Evolutionary conservation across 1,140 invertebrate species (phyloP), one percentile per base, ranked within the genome.

Genomic region (Ceratina calcarata): DNA sequence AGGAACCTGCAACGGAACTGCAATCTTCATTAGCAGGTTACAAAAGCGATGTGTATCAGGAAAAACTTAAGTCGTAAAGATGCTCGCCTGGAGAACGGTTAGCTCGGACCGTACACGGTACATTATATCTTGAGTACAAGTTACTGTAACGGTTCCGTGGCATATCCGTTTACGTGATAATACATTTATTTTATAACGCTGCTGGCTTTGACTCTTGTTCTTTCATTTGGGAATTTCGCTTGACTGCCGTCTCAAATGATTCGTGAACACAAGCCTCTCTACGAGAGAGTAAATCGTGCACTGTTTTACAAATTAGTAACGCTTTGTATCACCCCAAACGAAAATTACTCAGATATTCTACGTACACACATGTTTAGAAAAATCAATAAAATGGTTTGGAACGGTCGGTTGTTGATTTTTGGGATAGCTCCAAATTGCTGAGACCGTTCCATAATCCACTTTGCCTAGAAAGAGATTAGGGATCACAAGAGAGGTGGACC

Each of bases 131-230:
- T 60, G 57, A n/a, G 58, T 76, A 65, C 72, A 61, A 78, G 83
- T 85, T 83, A 82, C 78, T 57, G 72, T 88, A 88, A 87, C 85
- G 86, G 82, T 87, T 84, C 68, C 62, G 82, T 69, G 74, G 81
- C 73, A 66, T 87, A 87, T 89, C 85, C 88, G 86, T 86, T 88
- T 85, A 83, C 82, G 81, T 78, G 81, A 85, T 85, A 85, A 85
- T 77, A 85, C 71, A 22, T 64, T 84, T 68, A 75, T 81, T 85
- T 85, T 76, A 81, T 66, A 81, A 69, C 68, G 64, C 45, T 58
- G 80, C 78, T 83, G 67, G 13, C 15, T 22, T 53, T 57, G n/a
- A 51, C 69, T 78, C 20, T 61, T 76, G 67, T 64, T 80, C 71
- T 69, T 55, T 80, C 15, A 16, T 66, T 51, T 49, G 10, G 27